phyloP scores from a whole-genome alignment of 2,113 vertebrate genomes.

The Electrona antarctica region DNA sequence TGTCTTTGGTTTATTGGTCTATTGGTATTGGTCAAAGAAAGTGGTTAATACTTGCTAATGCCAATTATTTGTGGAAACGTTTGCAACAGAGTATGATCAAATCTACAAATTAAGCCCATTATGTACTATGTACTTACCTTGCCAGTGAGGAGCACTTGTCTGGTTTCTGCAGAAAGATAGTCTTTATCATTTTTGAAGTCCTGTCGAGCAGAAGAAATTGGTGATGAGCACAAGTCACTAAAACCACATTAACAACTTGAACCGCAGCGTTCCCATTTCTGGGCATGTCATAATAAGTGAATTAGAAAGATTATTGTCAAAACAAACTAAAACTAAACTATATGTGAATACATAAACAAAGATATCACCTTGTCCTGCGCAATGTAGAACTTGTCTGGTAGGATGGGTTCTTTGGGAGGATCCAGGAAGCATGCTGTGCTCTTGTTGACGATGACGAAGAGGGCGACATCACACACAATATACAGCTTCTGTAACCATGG shows the following conservation, averaged over 20 bases:
- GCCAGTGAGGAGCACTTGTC: conserved; percentile 91
- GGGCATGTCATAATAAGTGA: not conserved
- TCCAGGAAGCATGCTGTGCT: conserved; percentile 96
- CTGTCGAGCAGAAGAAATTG: conserved; percentile 68
- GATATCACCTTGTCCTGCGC: conserved; percentile 90
- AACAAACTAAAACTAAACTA: too few relatives aligned
- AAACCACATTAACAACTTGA: not conserved
- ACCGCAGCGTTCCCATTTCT: not conserved
- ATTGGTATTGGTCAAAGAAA: too few relatives aligned
- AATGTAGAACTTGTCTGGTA: conserved; percentile 94
- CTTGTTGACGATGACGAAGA: conserved; percentile 98
- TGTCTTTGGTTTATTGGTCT: too few relatives aligned
- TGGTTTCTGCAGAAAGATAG: conserved; percentile 90
- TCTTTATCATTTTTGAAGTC: conserved; percentile 95
- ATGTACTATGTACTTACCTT: conserved; percentile 82
- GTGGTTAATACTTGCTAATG: too few relatives aligned
- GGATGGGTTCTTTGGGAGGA: conserved; percentile 92
- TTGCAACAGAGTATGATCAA: too few relatives aligned
- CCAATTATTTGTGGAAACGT: too few relatives aligned
- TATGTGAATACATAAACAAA: not conserved
- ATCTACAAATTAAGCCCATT: not conserved
- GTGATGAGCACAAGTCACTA: conserved; percentile 1
- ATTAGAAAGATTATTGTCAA: too few relatives aligned
- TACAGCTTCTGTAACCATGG: conserved; percentile 89
- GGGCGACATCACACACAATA: conserved; percentile 95